phyloP scores from a whole-genome alignment of 2,797 vertebrate species.

The Poeciliopsis gracilis region DNA sequence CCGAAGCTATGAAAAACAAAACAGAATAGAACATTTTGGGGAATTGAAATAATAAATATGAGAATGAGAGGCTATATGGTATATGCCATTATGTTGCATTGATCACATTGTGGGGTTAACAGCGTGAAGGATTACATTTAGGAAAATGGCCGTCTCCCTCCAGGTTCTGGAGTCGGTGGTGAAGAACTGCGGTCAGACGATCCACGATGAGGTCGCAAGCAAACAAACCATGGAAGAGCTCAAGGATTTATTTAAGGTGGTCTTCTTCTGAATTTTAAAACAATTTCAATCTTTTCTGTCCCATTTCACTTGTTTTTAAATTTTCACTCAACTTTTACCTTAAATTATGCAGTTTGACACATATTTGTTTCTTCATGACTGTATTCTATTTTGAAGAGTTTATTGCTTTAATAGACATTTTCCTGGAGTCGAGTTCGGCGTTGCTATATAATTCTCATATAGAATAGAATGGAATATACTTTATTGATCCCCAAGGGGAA shows the following conservation, averaged over 20 bases:
- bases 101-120: not conserved
- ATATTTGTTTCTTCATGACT: not conserved
- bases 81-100: not conserved
- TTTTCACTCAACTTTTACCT: not conserved
- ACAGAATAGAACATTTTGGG: not conserved
- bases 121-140: not conserved
- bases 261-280: constrained; percentile 2
- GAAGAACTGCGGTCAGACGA: constrained; percentile 97
- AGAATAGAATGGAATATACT: not conserved
- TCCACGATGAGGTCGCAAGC: constrained; percentile 97
- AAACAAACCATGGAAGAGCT: constrained; percentile 99
- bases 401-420: not conserved
- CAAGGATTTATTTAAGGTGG: constrained; percentile 96
- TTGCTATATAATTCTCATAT: not conserved
- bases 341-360: not conserved
- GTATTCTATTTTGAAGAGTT: not conserved
- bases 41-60: not conserved
- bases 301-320: not conserved
- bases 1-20: not conserved
- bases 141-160: not conserved
- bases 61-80: not conserved
- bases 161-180: constrained; percentile 97
- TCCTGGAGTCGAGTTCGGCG: not conserved
- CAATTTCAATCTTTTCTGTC: not conserved
- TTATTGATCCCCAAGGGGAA: too few relatives aligned